Percentiles rank a stretch among this genome's conserved stretches.
Evolutionary conservation across 2,113 vertebrate species (phyloP).

Genomic region (Montifringilla adamsi): DNA sequence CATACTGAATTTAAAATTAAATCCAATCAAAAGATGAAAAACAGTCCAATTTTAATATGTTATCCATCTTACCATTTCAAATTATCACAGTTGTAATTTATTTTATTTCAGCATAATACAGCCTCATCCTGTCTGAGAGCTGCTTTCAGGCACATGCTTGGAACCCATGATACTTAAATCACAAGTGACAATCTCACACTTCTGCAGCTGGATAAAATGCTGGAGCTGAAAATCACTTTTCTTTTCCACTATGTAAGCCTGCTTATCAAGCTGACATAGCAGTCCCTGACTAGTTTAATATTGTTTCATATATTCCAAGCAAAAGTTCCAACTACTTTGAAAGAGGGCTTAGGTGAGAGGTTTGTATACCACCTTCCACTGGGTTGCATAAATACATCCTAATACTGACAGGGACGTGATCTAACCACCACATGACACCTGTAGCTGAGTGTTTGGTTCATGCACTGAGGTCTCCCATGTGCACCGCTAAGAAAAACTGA

Average conservation of each 20-base stretch:
- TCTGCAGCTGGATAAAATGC: not conserved
- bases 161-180: not conserved
- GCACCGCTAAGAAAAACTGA: not conserved
- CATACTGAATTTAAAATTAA: not conserved
- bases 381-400: not conserved
- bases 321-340: not conserved
- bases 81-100: not conserved
- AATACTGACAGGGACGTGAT: not conserved
- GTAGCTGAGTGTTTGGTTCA: not conserved
- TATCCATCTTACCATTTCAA: not conserved
- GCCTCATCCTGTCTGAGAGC: not conserved
- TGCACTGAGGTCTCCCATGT: not conserved
- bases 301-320: not conserved
- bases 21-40: not conserved
- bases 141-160: not conserved
- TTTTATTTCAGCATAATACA: not conserved
- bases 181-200: rapidly evolving
- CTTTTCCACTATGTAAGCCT: not conserved
- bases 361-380: not conserved
- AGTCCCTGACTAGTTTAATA: not conserved
- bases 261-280: not conserved
- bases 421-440: not conserved
- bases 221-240: not conserved
- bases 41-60: not conserved
- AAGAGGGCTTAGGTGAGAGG: not conserved